These are phyloP conservation scores for Anas acuta DNA, from an alignment of 2,797 vertebrate species.

Conservation along the genomic window DNA sequence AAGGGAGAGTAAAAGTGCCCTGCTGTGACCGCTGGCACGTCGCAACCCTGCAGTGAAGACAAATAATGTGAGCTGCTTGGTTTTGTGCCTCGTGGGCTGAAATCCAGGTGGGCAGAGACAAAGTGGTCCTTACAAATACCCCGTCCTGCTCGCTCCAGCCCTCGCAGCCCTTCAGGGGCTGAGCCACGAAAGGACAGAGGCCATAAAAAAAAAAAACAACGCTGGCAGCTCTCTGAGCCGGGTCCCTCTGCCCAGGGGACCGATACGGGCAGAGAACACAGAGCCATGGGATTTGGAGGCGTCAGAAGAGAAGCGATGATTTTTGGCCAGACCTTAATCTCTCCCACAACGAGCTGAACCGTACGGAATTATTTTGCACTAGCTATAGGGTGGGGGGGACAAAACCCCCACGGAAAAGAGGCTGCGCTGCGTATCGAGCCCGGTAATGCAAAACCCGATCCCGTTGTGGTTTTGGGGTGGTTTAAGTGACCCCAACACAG, in stretches of 20 bases:
- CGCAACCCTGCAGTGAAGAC: not conserved
- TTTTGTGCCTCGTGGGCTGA: not conserved
- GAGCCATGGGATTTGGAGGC: not conserved
- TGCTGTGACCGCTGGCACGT: too few species aligned
- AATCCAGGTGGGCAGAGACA: not conserved
- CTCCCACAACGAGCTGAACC: not conserved
- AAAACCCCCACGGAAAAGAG: too few species aligned
- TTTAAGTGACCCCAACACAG: not conserved
- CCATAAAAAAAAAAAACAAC: not conserved
- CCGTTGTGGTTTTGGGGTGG: too few species aligned
- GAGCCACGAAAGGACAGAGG: fast-evolving
- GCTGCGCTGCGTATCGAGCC: not conserved
- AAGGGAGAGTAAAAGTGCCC: not conserved
- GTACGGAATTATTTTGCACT: not conserved
- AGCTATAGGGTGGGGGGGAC: not conserved
- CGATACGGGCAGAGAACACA: not conserved
- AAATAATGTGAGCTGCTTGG: fast-evolving
- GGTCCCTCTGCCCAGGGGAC: not conserved
- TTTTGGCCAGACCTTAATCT: not conserved
- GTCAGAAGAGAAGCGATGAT: not conserved
- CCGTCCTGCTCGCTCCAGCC: not conserved
- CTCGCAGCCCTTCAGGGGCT: fast-evolving
- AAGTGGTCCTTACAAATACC: not conserved
- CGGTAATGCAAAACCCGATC: too few species aligned
- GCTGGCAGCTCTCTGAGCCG: not conserved